These are phyloP conservation scores for Nothocercus julius DNA, from an alignment of 2,113 vertebrate genomes.

Conservation along the genomic window DNA sequence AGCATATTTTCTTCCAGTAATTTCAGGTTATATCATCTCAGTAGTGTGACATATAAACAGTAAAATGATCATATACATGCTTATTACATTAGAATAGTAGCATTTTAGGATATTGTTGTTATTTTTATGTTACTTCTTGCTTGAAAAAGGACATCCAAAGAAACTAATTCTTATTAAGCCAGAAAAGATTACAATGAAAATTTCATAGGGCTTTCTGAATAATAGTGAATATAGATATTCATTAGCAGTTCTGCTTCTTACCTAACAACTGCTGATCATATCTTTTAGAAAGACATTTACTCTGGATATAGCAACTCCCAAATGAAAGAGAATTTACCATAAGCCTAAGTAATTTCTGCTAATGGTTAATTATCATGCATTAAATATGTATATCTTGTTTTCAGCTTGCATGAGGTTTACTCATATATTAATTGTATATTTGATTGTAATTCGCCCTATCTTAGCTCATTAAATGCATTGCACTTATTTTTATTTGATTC, in stretches of 20 bases:
- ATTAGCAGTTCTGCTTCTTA: slow-evolving; percentile 7
- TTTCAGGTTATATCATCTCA: background rate
- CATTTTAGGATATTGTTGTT: background rate
- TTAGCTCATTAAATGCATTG: slow-evolving; percentile 40
- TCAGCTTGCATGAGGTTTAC: slow-evolving; percentile 48
- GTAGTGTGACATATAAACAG: background rate
- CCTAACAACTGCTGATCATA: background rate
- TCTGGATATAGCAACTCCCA: slow-evolving; percentile 53
- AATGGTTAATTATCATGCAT: slow-evolving; percentile 59
- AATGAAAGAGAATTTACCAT: slow-evolving; percentile 43
- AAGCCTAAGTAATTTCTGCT: slow-evolving; percentile 52
- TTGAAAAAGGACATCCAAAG: background rate
- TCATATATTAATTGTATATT: slow-evolving; percentile 64
- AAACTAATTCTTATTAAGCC: background rate
- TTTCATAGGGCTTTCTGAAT: background rate
- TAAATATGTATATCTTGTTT: slow-evolving; percentile 71
- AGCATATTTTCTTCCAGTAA: background rate
- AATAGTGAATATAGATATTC: background rate
- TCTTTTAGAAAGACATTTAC: slow-evolving; percentile 31
- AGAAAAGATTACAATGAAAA: background rate
- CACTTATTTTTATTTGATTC: slow-evolving; percentile 13
- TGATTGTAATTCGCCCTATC: slow-evolving; percentile 60
- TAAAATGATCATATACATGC: background rate
- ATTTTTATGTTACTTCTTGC: background rate
- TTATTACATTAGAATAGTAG: background rate